A percentile compares a stretch with the other conserved stretches of the same genome.
phyloP scores from a whole-genome alignment of 1,140 invertebrate genomes.

The Plutomurus gul region DNA sequence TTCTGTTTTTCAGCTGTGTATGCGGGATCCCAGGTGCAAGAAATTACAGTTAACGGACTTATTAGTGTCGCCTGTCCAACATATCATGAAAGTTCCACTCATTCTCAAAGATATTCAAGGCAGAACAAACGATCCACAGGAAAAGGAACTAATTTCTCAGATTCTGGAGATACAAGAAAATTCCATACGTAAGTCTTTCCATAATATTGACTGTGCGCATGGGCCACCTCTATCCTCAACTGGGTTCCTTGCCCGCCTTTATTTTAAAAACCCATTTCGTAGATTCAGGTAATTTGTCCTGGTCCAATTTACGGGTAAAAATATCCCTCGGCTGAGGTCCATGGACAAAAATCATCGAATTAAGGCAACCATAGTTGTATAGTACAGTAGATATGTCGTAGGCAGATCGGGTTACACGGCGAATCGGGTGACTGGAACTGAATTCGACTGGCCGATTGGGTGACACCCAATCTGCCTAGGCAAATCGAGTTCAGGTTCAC shows the following conservation, averaged over 20 bases:
- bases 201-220: background rate
- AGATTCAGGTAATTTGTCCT: too few species aligned
- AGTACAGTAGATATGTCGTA: too few species aligned
- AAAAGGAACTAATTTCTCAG: constrained; percentile 63
- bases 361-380: too few species aligned
- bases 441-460: too few species aligned
- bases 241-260: background rate
- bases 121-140: constrained; percentile 64
- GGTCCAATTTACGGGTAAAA: too few species aligned
- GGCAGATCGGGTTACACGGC: too few species aligned
- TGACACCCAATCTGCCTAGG: too few species aligned
- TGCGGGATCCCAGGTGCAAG: constrained; percentile 66
- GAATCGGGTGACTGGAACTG: too few species aligned
- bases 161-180: constrained; percentile 68
- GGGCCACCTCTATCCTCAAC: background rate
- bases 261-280: too few species aligned
- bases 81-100: constrained; percentile 72
- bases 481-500: too few species aligned
- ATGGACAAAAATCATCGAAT: too few species aligned
- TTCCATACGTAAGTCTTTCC: constrained; percentile 64
- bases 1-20: constrained; percentile 62
- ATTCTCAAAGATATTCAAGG: constrained; percentile 67
- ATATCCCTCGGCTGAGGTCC: too few species aligned
- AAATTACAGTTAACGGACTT: constrained; percentile 70
- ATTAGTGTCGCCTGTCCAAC: constrained; percentile 70